Evolutionary conservation across 2,113 vertebrate species (phyloP), one percentile per base, ranked within the genome.

Genomic region (Pongo abelii): DNA sequence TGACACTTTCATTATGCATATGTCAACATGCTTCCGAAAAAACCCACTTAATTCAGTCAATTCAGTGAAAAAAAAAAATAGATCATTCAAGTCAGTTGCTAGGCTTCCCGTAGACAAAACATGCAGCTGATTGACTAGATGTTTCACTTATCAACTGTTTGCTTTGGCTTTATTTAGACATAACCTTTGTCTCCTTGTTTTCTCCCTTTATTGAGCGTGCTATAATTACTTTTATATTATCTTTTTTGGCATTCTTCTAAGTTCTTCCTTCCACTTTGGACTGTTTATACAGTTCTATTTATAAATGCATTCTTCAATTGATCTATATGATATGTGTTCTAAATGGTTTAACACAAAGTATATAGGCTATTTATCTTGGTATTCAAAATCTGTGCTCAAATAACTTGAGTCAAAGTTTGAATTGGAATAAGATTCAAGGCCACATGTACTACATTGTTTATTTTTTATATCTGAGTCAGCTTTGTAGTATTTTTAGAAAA

Each of bases 341-440:
- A 94, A 95, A 75, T 78, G 50, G 38, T 95, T 94, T 84, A 97
- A 50, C 84, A 95, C 67, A 80, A 61, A 96, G n/a, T 59, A 22
- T 69, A 90, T 87, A 92, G 89, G 69, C 79, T 97, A 52, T 91
- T 98, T 97, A 84, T 97, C 75, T 95, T 97, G 93, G 85, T 96
- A 81, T 50, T 84, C 79, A 72, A 84, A 96, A 79, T 89, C 74
- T 89, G 16, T 72, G 18, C 59, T 97, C 87, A 96, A 93, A 95
- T 92, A 96, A 81, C 91, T 48, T 84, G 67, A 97, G 61, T 70
- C 72, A 94, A 94, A 93, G 83, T 97, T 98, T 97, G 91, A 96
- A 80, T 43, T 98, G 89, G 95, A 93, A 18, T 84, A 90, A 94
- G 69, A 89, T 52, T 84, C 30, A 97, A 91, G 96, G 17, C 67